A percentile compares a stretch with the other conserved stretches of the same genome.
phyloP scores from a whole-genome alignment of 2,113 vertebrate genomes.

The Antennarius striatus region DNA sequence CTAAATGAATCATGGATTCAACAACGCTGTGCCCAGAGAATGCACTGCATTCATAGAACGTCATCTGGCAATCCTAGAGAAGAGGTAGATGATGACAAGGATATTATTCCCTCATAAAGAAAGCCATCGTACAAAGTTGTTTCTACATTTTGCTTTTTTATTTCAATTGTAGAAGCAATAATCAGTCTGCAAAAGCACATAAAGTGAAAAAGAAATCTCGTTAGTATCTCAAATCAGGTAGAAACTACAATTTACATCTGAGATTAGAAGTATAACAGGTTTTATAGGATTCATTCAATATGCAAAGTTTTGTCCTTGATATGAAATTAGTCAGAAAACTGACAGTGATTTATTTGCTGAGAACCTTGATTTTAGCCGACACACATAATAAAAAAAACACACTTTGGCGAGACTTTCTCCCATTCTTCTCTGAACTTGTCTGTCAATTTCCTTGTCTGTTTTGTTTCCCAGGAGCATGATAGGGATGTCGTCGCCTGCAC shows the following conservation, averaged over 20 bases:
- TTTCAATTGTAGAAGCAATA: no score
- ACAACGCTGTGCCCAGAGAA: constrained; percentile 83
- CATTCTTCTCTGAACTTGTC: constrained; percentile 80
- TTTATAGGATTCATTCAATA: not conserved
- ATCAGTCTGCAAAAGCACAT: no score
- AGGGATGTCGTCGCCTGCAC: constrained; percentile 83
- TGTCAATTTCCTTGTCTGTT: constrained; percentile 84
- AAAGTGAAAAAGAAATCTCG: no score
- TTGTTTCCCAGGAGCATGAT: constrained; percentile 92
- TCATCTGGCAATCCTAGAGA: constrained; percentile 82
- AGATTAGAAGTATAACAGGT: constrained; percentile 4
- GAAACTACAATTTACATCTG: not conserved
- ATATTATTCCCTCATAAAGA: not conserved
- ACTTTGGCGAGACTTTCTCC: constrained; percentile 90
- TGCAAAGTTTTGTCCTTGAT: no score
- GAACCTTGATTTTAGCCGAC: not conserved
- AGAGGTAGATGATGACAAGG: not conserved
- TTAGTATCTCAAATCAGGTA: no score
- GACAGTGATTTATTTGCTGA: not conserved
- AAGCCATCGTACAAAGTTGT: not conserved
- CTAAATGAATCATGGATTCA: constrained; percentile 85
- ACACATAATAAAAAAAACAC: constrained; percentile 4
- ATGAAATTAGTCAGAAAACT: not conserved
- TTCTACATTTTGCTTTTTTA: no score
- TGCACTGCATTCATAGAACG: constrained; percentile 93